Conservation (phyloP, 2,888 invertebrate species). For the Ephialtes manifestator region DNA sequence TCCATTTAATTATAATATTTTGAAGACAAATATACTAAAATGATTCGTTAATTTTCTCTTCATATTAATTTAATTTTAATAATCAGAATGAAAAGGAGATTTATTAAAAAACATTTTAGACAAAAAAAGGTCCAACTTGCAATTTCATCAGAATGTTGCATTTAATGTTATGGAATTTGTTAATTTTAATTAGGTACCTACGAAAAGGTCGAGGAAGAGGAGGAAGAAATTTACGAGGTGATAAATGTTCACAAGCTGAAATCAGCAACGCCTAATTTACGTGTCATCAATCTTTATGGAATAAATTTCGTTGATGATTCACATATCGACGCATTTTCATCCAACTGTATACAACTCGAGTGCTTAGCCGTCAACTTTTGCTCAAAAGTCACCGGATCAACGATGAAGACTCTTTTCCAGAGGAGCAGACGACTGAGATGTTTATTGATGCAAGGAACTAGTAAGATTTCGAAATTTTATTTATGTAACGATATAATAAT, state of each 20-base stretch:
- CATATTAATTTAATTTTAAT: too few relatives aligned
- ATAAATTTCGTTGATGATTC: slow-evolving; percentile 99
- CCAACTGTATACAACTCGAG: slow-evolving; percentile 98
- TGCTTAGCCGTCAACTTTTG: slow-evolving; percentile 99
- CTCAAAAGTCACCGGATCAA: slow-evolving; percentile 98
- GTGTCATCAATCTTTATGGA: slow-evolving; percentile 99
- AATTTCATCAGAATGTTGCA: too few relatives aligned
- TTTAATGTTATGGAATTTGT: too few relatives aligned
- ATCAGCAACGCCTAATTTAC: slow-evolving; percentile 98
- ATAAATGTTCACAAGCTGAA: slow-evolving; percentile 99
- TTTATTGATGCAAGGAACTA: slow-evolving; percentile 98
- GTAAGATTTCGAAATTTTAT: slow-evolving; percentile 87
- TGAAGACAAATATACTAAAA: too few relatives aligned
- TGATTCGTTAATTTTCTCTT: too few relatives aligned
- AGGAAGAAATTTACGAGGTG: slow-evolving; percentile 99
- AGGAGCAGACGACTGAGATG: slow-evolving; percentile 96
- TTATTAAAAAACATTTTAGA: too few relatives aligned
- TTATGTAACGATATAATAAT: neutral
- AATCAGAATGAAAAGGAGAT: too few relatives aligned
- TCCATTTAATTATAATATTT: too few relatives aligned
- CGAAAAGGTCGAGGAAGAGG: slow-evolving; percentile 99
- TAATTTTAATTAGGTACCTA: slow-evolving; percentile 91
- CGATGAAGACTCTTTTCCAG: slow-evolving; percentile 97
- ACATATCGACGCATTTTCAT: slow-evolving; percentile 99
- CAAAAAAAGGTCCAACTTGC: too few relatives aligned